These are phyloP conservation scores for Aphodius granarius DNA, from an alignment of 2,888 invertebrate genomes.

Conservation along the genomic window DNA sequence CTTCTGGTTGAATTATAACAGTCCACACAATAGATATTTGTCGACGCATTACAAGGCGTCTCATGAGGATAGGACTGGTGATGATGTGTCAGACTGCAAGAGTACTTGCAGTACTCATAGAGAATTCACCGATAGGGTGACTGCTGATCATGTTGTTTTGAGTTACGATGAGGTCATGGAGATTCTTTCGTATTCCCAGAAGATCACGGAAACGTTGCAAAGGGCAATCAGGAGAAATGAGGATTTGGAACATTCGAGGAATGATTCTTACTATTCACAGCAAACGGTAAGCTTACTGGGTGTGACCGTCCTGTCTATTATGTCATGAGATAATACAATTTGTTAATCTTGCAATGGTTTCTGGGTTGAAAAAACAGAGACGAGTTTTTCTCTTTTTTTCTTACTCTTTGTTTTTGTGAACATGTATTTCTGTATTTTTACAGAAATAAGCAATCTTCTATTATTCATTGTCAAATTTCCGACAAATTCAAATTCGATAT, in stretches of 20 bases:
- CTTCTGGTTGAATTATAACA: conserved; percentile 54
- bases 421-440: no score
- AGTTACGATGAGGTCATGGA: conserved; percentile 50
- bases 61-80: conserved; percentile 41
- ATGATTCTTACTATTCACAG: conserved; percentile 49
- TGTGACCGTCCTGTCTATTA: not conserved
- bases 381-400: no score
- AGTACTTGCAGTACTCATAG: conserved; percentile 50
- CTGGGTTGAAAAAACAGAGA: no score
- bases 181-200: conserved; percentile 48
- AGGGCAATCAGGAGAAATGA: conserved; percentile 47
- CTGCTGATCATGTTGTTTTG: conserved; percentile 40
- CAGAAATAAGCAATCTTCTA: no score
- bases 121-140: conserved; percentile 46
- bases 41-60: conserved; percentile 46
- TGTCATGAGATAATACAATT: not conserved
- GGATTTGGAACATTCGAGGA: conserved; percentile 44
- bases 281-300: conserved; percentile 32
- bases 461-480: no score
- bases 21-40: conserved; percentile 46
- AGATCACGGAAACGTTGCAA: conserved; percentile 50
- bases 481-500: no score
- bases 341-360: no score
- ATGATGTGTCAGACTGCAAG: conserved; percentile 48
- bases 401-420: no score